phyloP scores from a whole-genome alignment of 1,140 invertebrate species.

The Hyles vespertilio region DNA sequence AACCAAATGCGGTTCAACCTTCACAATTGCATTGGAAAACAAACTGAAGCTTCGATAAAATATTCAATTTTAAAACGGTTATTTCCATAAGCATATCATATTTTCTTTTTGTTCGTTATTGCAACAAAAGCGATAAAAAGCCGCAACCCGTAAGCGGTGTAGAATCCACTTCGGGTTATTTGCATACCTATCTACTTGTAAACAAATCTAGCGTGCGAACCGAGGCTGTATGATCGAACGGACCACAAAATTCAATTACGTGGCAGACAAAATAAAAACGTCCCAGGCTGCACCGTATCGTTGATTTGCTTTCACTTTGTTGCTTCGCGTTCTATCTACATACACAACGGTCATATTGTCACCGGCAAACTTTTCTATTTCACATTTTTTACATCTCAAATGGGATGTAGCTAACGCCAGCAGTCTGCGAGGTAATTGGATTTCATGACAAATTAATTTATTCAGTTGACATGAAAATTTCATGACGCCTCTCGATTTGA shows the following conservation, averaged over 20 bases:
- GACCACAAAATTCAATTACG: slow-evolving; percentile 70
- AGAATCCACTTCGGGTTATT: slow-evolving; percentile 22
- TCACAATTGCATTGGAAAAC: no score
- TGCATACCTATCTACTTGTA: slow-evolving; percentile 28
- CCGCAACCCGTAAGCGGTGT: slow-evolving; percentile 6
- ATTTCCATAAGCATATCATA: not conserved
- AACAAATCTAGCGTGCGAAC: slow-evolving; percentile 36
- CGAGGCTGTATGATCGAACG: slow-evolving; percentile 42
- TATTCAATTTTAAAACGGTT: not conserved
- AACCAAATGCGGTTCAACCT: no score
- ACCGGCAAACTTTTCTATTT: slow-evolving; percentile 17
- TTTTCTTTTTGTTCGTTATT: slow-evolving; percentile 1
- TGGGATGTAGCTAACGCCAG: not conserved
- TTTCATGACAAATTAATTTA: not conserved
- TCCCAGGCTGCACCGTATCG: slow-evolving; percentile 45
- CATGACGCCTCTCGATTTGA: no score
- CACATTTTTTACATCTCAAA: slow-evolving; percentile 4
- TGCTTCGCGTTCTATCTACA: slow-evolving; percentile 27
- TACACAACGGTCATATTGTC: slow-evolving; percentile 20
- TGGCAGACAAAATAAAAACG: slow-evolving; percentile 69
- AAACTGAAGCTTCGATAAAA: no score
- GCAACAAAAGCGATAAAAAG: slow-evolving; percentile 2
- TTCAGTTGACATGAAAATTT: no score
- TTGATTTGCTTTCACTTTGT: slow-evolving; percentile 53
- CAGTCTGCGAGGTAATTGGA: slow-evolving; percentile 1